Percentiles rank a stretch among this genome's conserved stretches.
Evolutionary conservation across 2,888 invertebrate genomes (phyloP).

Genomic region (Oligia strigilis): DNA sequence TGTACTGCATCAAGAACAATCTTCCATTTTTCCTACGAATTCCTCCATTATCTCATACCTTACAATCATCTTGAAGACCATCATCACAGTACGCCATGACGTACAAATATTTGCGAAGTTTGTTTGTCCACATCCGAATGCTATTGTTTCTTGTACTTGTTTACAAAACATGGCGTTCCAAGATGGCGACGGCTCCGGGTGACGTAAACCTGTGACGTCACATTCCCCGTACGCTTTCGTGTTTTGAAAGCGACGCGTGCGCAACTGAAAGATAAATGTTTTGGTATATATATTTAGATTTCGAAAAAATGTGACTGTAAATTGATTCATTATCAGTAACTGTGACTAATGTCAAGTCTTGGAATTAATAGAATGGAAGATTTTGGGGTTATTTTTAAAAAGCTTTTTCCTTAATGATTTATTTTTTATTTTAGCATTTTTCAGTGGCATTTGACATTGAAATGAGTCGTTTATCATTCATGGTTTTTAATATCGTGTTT

Average conservation of each 20-base stretch:
- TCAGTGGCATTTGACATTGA: constrained; percentile 44
- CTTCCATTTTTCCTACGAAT: constrained; percentile 52
- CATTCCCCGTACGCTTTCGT: constrained; percentile 71
- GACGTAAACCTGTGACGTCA: constrained; percentile 80
- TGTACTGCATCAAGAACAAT: constrained; percentile 18
- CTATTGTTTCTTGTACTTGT: constrained; percentile 78
- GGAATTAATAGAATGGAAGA: constrained; percentile 38
- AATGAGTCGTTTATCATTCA: constrained; percentile 37
- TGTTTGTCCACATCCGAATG: constrained; percentile 80
- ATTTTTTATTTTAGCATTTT: constrained; percentile 41
- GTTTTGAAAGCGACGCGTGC: constrained; percentile 74
- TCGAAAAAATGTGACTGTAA: constrained; percentile 63
- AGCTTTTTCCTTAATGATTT: constrained; percentile 46
- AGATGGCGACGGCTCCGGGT: constrained; percentile 65
- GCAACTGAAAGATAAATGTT: constrained; percentile 75
- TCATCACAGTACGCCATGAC: constrained; percentile 57
- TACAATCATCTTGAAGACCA: constrained; percentile 38
- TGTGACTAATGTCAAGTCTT: constrained; percentile 57
- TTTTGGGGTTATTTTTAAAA: constrained; percentile 46
- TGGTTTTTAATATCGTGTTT: not conserved
- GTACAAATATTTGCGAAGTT: constrained; percentile 72
- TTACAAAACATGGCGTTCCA: constrained; percentile 82
- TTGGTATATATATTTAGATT: constrained; percentile 59
- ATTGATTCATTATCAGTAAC: constrained; percentile 68
- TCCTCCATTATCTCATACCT: constrained; percentile 23